Conservation (phyloP, 2,113 vertebrate genomes). For the Craseonycteris thonglongyai region DNA sequence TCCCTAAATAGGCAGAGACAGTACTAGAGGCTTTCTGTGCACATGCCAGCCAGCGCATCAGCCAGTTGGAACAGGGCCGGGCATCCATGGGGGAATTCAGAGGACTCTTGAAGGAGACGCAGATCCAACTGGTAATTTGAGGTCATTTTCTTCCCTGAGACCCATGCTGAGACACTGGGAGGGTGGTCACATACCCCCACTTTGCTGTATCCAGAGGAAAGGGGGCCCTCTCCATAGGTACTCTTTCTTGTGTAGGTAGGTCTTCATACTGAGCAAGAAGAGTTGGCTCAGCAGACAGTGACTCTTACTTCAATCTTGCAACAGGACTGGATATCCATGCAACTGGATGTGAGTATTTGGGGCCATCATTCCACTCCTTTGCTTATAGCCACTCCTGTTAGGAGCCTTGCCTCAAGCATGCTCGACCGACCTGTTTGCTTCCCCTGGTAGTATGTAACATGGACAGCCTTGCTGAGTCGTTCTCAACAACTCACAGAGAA, state of each 20-base stretch:
- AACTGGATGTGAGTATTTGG: constrained; percentile 75
- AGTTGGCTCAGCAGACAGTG: constrained; percentile 40
- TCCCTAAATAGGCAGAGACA: constrained; percentile 75
- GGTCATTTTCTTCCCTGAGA: not conserved
- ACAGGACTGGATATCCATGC: constrained; percentile 79
- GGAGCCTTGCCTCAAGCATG: not conserved
- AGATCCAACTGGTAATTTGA: constrained; percentile 81
- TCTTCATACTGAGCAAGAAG: constrained; percentile 51
- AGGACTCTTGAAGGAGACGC: constrained; percentile 75
- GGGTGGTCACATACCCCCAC: not conserved
- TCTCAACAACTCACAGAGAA: constrained; percentile 71
- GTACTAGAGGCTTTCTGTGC: constrained; percentile 81
- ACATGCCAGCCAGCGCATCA: constrained; percentile 78
- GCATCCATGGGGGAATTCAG: constrained; percentile 80
- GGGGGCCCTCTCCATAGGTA: not conserved
- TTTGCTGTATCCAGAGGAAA: not conserved
- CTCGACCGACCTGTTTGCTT: not conserved
- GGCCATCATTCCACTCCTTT: not conserved
- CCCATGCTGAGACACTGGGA: not conserved
- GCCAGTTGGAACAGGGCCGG: constrained; percentile 77
- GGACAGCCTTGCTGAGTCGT: constrained; percentile 75
- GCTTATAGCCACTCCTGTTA: not conserved
- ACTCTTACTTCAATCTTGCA: constrained; percentile 71
- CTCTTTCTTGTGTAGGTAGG: constrained; percentile 28
- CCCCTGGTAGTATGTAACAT: constrained; percentile 75